Percentiles rank a stretch among this genome's conserved stretches.
Evolutionary conservation across 2,113 vertebrate species (phyloP).

Genomic region (Hippocampus comes): DNA sequence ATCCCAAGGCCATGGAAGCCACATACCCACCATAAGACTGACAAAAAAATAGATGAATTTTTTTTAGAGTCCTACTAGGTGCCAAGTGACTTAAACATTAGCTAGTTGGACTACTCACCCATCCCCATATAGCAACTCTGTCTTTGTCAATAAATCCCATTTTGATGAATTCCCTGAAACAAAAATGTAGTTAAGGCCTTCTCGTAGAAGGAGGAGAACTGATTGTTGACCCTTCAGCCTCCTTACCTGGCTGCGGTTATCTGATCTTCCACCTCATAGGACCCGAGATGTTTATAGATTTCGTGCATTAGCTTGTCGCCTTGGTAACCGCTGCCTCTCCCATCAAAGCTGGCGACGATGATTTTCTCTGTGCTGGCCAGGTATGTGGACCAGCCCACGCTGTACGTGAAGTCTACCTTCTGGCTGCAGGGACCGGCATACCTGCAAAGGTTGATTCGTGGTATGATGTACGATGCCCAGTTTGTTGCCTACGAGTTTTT

Average conservation of each 20-base stretch:
- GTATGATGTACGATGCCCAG: not conserved
- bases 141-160: conserved; percentile 84
- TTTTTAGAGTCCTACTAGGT: not conserved
- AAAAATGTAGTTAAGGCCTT: conserved; percentile 11
- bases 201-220: not conserved
- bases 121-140: conserved; percentile 94
- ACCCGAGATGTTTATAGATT: conserved; percentile 88
- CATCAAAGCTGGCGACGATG: conserved; percentile 95
- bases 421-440: conserved; percentile 96
- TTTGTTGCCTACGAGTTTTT: not conserved
- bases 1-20: conserved; percentile 92
- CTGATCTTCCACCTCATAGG: conserved; percentile 95
- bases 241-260: conserved; percentile 84
- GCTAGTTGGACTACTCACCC: conserved; percentile 80
- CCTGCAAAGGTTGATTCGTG: conserved; percentile 56
- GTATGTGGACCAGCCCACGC: conserved; percentile 86
- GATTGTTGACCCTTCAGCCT: not conserved
- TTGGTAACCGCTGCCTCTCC: conserved; percentile 95
- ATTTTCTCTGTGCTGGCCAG: conserved; percentile 90
- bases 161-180: conserved; percentile 81
- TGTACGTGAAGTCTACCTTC: conserved; percentile 78
- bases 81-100: not conserved
- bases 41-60: conserved; percentile 43
- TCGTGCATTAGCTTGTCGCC: conserved; percentile 90
- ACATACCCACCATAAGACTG: conserved; percentile 98